A percentile compares a stretch with the other conserved stretches of the same genome.
These are phyloP conservation scores for Gambusia affinis DNA, from an alignment of 2,113 vertebrate species.

Conservation along the genomic window DNA sequence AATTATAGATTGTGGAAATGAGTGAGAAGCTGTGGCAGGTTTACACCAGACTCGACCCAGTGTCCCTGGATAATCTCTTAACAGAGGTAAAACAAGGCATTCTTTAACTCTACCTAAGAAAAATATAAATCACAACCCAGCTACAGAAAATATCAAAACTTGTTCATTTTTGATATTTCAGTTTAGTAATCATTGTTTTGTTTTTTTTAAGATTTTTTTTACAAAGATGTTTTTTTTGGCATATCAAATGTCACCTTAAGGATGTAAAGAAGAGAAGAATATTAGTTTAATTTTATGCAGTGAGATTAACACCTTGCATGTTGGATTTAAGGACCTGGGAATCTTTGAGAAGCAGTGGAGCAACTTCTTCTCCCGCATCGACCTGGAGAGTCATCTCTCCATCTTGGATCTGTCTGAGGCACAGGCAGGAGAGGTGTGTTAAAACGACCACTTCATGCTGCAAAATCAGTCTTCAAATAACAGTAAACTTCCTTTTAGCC, in stretches of 20 bases:
- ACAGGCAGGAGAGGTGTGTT: constrained; percentile 90
- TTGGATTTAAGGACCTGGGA: constrained; percentile 82
- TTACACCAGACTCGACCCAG: constrained; percentile 90
- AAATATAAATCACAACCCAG: not conserved
- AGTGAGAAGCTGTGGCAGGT: constrained; percentile 90
- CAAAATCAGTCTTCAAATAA: not conserved
- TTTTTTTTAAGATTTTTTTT: too few species aligned
- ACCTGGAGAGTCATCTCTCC: constrained; percentile 90
- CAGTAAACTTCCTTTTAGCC: not conserved
- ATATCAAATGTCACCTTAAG: too few species aligned
- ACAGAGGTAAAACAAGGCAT: constrained; percentile 82
- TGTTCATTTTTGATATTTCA: not conserved
- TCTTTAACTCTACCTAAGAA: too few species aligned
- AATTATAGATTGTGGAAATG: constrained; percentile 88
- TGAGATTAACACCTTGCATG: constrained; percentile 20
- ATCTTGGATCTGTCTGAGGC: constrained; percentile 95
- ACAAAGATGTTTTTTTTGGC: not conserved
- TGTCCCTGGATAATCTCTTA: constrained; percentile 88
- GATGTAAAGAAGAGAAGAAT: not conserved
- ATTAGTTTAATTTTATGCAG: not conserved
- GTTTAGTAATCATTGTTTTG: too few species aligned
- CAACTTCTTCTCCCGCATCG: constrained; percentile 90
- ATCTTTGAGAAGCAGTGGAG: constrained; percentile 93
- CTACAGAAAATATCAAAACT: not conserved
- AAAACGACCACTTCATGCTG: not conserved